Base-by-base conservation (phyloP, 2,888 invertebrate genomes). In the Limulus polyphemus region DNA sequence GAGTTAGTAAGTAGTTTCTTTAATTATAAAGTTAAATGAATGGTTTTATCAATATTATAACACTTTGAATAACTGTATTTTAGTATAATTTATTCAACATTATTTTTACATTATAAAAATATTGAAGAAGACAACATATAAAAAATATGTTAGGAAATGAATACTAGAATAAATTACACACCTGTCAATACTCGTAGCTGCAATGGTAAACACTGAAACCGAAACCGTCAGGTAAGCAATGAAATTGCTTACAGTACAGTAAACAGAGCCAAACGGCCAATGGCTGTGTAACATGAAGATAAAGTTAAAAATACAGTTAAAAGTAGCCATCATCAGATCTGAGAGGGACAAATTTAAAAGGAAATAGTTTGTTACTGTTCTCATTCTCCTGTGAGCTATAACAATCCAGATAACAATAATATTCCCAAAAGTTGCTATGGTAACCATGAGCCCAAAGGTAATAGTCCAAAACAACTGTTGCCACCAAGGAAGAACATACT, bases 401-500 rank as follows among this genome's bases (percentile, higher is more conserved):
- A 94, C 90, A 71, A 94, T 93, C 94, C 93, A 94, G 70, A 93
- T 88, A 58, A 94, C 93, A 65, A 92, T 88, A 54, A 86, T 82
- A 73, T 94, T 94, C 32, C 94, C 94, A 1, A 87, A 84, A 56
- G 88, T 85, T 1, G 90, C 88, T 4, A 87, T 83, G 11, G 85
- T 77, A 54, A 91, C 80, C 85, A 91, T 90, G 46, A 83, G 77
- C 0, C 84, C 81, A 71, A 89, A 91, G n/a, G 88, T 77, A 12
- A 84, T 78, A 55, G 85, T 84, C 87, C 90, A 91, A 55, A 84
- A 81, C 60, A 87, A 80, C 59, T 76, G 74, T 61, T 88, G 81
- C 90, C 90, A 92, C 32, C 32, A 32, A 32, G 32, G 32, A 32
- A 32, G 32, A 32, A 32, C 32, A 32, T 5, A 32, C 7, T 32